Evolutionary conservation across 2,113 vertebrate species (phyloP).

Genomic region (Platysteira castanea): DNA sequence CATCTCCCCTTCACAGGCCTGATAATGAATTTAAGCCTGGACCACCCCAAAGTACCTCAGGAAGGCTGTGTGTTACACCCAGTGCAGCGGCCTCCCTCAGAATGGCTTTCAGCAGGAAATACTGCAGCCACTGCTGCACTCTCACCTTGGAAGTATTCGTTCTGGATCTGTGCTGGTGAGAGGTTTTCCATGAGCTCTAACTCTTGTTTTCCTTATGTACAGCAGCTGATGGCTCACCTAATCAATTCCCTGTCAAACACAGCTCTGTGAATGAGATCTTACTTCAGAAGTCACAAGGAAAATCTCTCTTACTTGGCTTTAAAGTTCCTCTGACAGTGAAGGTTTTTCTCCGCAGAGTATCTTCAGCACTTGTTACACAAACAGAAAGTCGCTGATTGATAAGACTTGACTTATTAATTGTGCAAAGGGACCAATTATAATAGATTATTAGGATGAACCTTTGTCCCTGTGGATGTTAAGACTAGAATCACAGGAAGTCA

Average conservation of each 20-base stretch:
- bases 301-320: neutral
- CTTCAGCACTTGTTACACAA: neutral
- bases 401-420: slow-evolving; percentile 44
- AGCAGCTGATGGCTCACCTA: neutral
- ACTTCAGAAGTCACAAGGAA: neutral
- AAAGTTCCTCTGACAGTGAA: neutral
- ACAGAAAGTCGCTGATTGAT: slow-evolving; percentile 34
- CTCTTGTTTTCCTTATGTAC: neutral
- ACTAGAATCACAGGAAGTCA: slow-evolving; percentile 12
- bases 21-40: neutral
- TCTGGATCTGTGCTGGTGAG: neutral
- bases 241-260: neutral
- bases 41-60: neutral
- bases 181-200: neutral
- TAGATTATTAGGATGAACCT: slow-evolving; percentile 14
- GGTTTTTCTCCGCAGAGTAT: neutral
- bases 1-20: neutral
- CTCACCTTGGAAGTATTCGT: neutral
- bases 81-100: neutral
- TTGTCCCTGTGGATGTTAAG: slow-evolving; percentile 5
- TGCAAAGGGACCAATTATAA: slow-evolving; percentile 44
- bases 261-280: neutral
- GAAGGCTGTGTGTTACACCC: neutral
- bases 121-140: neutral
- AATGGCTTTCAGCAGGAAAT: neutral